These are phyloP conservation scores for Prietella phreatophila DNA, from an alignment of 2,113 vertebrate genomes.

Conservation along the genomic window DNA sequence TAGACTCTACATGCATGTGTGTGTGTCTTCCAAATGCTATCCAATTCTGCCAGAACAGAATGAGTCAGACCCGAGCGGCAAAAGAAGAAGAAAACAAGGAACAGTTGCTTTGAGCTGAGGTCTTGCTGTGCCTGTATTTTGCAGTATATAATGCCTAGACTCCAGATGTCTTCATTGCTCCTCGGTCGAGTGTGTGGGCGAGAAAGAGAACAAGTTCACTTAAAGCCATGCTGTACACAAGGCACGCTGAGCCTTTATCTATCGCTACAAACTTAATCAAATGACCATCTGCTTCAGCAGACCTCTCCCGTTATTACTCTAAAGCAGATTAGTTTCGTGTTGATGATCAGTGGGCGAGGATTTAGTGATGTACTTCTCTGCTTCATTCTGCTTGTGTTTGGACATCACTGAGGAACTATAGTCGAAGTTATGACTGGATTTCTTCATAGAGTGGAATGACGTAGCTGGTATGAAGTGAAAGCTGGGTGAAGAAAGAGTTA, in stretches of 20 bases:
- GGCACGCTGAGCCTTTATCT: constrained; percentile 52
- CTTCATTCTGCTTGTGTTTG: neutral
- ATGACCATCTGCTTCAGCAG: constrained; percentile 72
- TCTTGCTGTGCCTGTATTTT: neutral
- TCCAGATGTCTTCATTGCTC: neutral
- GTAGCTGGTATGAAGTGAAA: neutral
- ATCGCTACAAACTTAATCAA: constrained; percentile 71
- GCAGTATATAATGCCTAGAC: neutral
- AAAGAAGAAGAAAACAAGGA: neutral
- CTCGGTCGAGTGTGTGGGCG: neutral
- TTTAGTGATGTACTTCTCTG: neutral
- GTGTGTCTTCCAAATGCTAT: neutral
- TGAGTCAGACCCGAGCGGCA: neutral
- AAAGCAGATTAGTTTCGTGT: constrained; percentile 69
- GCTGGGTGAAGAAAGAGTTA: neutral
- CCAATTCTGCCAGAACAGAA: neutral
- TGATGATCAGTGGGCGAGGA: constrained; percentile 1
- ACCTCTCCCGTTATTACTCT: constrained; percentile 67
- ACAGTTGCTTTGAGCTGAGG: neutral
- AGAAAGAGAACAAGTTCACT: constrained; percentile 10
- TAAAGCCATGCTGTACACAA: constrained; percentile 1
- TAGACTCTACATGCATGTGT: neutral
- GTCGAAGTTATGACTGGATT: neutral
- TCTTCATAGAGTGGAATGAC: neutral
- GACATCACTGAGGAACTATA: neutral